A percentile compares a stretch with the other conserved stretches of the same genome.
Conservation (phyloP, 92 coral and sea anemone species). For the Galaxea fascicularis region DNA sequence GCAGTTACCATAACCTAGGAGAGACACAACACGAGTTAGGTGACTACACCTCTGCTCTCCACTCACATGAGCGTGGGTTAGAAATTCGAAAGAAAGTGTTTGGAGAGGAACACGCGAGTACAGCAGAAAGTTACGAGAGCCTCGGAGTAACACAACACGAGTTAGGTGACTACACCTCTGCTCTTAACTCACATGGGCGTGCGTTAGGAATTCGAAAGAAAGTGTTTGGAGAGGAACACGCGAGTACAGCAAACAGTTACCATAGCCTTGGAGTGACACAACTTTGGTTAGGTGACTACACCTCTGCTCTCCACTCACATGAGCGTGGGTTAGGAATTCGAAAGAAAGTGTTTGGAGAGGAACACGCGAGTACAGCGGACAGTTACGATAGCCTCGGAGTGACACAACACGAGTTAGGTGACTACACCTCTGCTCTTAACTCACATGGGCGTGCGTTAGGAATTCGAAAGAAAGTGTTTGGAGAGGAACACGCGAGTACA, state of each 20-base stretch:
- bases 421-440: neutral
- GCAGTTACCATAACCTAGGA: conserved; percentile 2
- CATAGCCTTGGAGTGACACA: neutral
- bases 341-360: neutral
- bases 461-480: neutral
- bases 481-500: conserved; percentile 10
- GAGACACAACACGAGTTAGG: neutral
- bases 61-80: conserved; percentile 17
- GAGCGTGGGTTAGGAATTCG: neutral
- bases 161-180: neutral
- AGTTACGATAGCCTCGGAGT: neutral
- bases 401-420: neutral
- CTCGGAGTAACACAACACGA: neutral
- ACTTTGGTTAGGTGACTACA: neutral
- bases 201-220: neutral
- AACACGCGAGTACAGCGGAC: conserved; percentile 7
- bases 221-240: conserved; percentile 14
- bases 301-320: conserved; percentile 1
- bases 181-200: neutral
- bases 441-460: neutral
- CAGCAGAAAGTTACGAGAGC: neutral
- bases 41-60: conserved; percentile 17
- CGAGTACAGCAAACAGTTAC: conserved; percentile 11
- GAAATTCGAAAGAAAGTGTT: conserved; percentile 1
- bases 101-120: conserved; percentile 39